Conservation (phyloP, 2,113 vertebrate species). For the Enhydra lutris region DNA sequence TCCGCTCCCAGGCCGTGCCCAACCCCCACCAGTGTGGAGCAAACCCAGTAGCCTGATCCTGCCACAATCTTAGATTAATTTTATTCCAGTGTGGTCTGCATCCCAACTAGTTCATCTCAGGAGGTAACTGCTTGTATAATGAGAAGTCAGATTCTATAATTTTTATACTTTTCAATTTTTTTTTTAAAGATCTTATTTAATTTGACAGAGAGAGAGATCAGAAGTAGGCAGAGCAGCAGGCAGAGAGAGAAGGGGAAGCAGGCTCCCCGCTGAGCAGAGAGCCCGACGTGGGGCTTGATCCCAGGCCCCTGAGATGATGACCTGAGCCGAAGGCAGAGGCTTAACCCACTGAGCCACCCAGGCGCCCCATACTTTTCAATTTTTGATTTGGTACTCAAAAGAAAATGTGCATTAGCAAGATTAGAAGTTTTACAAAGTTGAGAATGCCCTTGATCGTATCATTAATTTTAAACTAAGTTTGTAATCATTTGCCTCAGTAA, state of each 20-base stretch:
- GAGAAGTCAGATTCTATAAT: not conserved
- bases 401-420: not conserved
- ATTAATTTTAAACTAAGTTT: constrained; percentile 17
- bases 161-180: not conserved
- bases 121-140: not conserved
- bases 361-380: not conserved
- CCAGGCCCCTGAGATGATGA: too few relatives aligned
- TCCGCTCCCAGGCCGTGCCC: not conserved
- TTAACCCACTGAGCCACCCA: too few relatives aligned
- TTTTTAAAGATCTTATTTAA: too few relatives aligned
- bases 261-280: too few relatives aligned
- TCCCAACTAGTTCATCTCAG: not conserved
- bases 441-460: not conserved
- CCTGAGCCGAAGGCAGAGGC: too few relatives aligned
- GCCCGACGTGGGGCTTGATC: too few relatives aligned
- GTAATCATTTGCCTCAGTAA: not conserved
- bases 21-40: not conserved
- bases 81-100: not conserved
- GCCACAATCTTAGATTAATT: not conserved
- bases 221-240: too few relatives aligned
- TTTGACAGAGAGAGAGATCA: too few relatives aligned
- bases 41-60: not conserved
- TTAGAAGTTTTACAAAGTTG: not conserved
- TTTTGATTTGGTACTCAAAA: not conserved
- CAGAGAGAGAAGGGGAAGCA: too few relatives aligned